phyloP scores from a whole-genome alignment of 2,888 invertebrate genomes.

The Pseudolycoriella hygida region DNA sequence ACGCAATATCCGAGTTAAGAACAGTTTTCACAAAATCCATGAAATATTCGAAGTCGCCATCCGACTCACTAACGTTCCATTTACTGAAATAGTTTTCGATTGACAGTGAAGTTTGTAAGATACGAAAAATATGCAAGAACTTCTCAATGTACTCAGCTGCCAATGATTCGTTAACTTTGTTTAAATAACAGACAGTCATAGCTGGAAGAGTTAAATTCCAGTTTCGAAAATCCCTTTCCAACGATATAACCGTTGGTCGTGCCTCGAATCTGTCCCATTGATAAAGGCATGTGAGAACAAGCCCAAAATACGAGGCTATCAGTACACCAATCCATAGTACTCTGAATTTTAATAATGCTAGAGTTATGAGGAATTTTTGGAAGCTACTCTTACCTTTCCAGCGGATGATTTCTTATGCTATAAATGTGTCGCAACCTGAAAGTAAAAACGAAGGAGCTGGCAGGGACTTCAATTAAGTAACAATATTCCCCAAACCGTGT shows the following conservation, averaged over 20 bases:
- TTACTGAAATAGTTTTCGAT: neutral
- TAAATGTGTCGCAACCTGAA: no score
- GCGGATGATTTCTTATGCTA: no score
- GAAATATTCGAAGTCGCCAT: neutral
- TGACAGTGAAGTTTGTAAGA: neutral
- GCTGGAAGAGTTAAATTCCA: constrained; percentile 33
- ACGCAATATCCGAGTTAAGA: neutral
- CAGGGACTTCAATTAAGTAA: no score
- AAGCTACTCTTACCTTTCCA: no score
- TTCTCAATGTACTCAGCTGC: constrained; percentile 15
- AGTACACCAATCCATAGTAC: neutral
- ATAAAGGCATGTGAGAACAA: neutral
- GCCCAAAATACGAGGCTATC: neutral
- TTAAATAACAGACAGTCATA: constrained; percentile 30
- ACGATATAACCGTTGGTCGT: constrained; percentile 32
- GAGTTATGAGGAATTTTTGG: no score
- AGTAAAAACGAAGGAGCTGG: no score
- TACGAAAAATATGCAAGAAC: neutral
- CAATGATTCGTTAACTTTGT: constrained; percentile 25
- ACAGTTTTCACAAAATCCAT: neutral
- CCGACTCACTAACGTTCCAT: neutral
- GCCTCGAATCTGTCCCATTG: constrained; percentile 29
- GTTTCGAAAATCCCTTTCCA: constrained; percentile 30
- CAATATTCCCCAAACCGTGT: no score
- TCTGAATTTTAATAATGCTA: neutral